Evolutionary conservation across 2,113 vertebrate genomes (phyloP), one percentile per base, ranked within the genome.

Genomic region (Nothoprocta pentlandii): DNA sequence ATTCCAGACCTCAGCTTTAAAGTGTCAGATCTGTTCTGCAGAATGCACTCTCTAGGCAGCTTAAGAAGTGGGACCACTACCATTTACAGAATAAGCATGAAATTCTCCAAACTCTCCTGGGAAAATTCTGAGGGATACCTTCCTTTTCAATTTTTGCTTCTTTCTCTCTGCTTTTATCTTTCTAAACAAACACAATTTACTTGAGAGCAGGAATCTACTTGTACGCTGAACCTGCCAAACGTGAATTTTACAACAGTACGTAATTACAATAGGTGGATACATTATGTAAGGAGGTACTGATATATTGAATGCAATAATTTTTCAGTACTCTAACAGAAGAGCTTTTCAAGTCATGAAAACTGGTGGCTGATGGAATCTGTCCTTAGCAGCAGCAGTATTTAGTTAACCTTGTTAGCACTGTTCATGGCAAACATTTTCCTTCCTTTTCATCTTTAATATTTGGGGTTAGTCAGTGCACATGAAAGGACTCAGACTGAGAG

Each of bases 151-250:
- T 15, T 51, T 49, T 20, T 66, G 68, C 9, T 58, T 83, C 23
- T 85, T 83, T 94, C 68, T 68, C 22, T 56, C 59, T 51, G 64
- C 5, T 36, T 71, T 17, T 67, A 16, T 16, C 23, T 61, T 80
- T 66, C 66, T 49, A 73, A 80, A 77, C 3, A 82, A 86, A 56
- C 6, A 78, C 11, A 56, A n/a, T 64, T 80, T 80, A 34, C 61
- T 63, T 63, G 56, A 51, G 80, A 88, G 82, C 63, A 91, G 64
- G 69, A 90, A 90, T 70, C 61, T 70, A 63, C 16, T 46, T 77
- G 34, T 9, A 44, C 21, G 71, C 46, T 67, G 71, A 93, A 91
- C 89, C 30, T 87, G 85, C 34, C 91, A 42, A 92, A 93, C 82
- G 47, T 78, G 71, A 93, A 78, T 90, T 93, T 90, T 88, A 64